Conservation (phyloP, 2,888 invertebrate genomes). For the Osmoderma eremita region DNA sequence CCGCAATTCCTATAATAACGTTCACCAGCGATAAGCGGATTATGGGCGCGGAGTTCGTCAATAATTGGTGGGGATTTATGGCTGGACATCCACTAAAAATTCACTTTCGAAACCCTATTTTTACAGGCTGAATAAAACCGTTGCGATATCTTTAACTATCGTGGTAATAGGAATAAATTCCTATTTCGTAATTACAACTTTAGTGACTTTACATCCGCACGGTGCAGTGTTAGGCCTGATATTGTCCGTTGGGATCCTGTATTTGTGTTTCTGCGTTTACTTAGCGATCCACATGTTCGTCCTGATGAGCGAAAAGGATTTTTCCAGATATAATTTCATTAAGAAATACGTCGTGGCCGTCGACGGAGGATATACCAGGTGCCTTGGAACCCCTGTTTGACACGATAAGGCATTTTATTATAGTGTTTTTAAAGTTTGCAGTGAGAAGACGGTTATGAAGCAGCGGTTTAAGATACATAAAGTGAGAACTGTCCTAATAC, state of each 20-base stretch:
- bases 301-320: slow-evolving; percentile 70
- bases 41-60: slow-evolving; percentile 83
- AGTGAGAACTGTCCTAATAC: no score
- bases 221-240: slow-evolving; percentile 65
- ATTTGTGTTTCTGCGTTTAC: slow-evolving; percentile 78
- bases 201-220: slow-evolving; percentile 63
- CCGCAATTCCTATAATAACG: slow-evolving; percentile 85
- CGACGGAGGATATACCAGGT: slow-evolving; percentile 71
- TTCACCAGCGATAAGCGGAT: slow-evolving; percentile 82
- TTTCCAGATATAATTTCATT: slow-evolving; percentile 67
- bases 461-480: no score
- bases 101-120: background rate
- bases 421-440: background rate
- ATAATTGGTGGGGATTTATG: slow-evolving; percentile 72
- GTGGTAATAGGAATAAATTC: slow-evolving; percentile 82
- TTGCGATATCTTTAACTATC: slow-evolving; percentile 73
- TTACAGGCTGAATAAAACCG: slow-evolving; percentile 74
- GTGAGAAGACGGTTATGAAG: no score
- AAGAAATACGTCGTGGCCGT: slow-evolving; percentile 69
- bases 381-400: slow-evolving; percentile 48
- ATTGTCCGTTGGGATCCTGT: slow-evolving; percentile 71
- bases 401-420: background rate
- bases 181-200: slow-evolving; percentile 76
- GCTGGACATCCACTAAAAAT: background rate
- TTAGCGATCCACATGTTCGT: slow-evolving; percentile 78